A percentile compares a stretch with the other conserved stretches of the same genome.
phyloP scores from a whole-genome alignment of 2,113 vertebrate species.

The Gasterosteus nipponicus region DNA sequence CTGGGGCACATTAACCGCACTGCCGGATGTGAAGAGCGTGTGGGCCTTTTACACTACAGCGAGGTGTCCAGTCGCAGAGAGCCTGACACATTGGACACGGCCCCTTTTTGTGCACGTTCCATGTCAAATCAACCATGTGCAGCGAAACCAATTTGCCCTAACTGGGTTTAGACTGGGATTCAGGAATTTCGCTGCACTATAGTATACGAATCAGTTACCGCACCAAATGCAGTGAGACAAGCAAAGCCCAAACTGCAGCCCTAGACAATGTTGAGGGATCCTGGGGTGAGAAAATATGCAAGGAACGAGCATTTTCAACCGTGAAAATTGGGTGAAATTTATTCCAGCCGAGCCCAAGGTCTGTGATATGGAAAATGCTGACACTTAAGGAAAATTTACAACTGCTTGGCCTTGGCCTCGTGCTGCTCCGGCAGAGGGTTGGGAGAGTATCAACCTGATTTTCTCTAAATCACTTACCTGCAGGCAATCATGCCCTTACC shows the following conservation, averaged over 20 bases:
- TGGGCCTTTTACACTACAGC: neutral
- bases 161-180: slow-evolving; percentile 42
- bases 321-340: slow-evolving; percentile 69
- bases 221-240: slow-evolving; percentile 44
- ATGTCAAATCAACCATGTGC: slow-evolving; percentile 59
- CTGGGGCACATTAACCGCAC: slow-evolving; percentile 3
- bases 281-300: slow-evolving; percentile 27
- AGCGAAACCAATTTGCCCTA: slow-evolving; percentile 49
- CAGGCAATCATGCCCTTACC: slow-evolving; percentile 62
- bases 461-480: slow-evolving; percentile 77
- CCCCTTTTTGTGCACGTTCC: slow-evolving; percentile 47
- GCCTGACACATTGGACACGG: slow-evolving; percentile 36
- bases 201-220: slow-evolving; percentile 27
- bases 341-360: slow-evolving; percentile 58
- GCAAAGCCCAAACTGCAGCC: slow-evolving; percentile 30
- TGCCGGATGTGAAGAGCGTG: neutral
- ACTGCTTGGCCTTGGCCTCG: slow-evolving; percentile 64
- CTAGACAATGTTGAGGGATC: slow-evolving; percentile 35
- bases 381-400: slow-evolving; percentile 74
- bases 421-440: slow-evolving; percentile 54
- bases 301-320: slow-evolving; percentile 63
- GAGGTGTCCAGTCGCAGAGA: slow-evolving; percentile 23
- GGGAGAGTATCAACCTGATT: slow-evolving; percentile 64
- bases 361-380: slow-evolving; percentile 72
- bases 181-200: slow-evolving; percentile 45